Evolutionary conservation across 2,888 invertebrate species (phyloP), one percentile per base, ranked within the genome.

Genomic region (Drosophila diplacantha): DNA sequence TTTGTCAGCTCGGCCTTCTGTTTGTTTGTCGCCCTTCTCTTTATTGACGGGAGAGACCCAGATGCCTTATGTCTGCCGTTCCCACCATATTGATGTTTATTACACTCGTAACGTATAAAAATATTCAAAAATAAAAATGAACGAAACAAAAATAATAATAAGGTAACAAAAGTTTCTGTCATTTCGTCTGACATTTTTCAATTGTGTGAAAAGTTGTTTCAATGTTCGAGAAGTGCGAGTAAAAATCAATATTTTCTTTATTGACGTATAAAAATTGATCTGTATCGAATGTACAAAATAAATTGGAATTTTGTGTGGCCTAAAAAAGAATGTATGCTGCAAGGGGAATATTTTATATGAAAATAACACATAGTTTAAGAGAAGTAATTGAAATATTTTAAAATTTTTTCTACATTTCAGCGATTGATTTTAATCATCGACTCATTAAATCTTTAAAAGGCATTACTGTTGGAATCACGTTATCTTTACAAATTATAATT

Each of bases 81-180:
- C 6, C 41, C 62, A n/a, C 38, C 50, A 60, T 55, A 80, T 74
- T 62, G 62, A 71, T 63, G 64, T 59, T 77, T 69, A 72, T 60
- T 65, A 52, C 63, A 31, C 43, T 46, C 59, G 44, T 43, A 55
- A 55, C 20, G 43, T 50, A 43, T 53, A 34, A 31, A 65, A 50
- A 50, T 49, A 49, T 49, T 60, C 49, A 41, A 61, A 61, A 61
- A 59, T 29, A 31, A 38, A 47, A 61, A 43, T 12, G 41, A 61
- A 43, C 31, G 46, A 60, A 49, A 50, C 61, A 61, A 61, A 60
- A 61, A 61, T 61, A 50, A 60, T 41, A 60, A 65, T 44, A 65
- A 65, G 50, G 65, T 57, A 58, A 51, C 51, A 67, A 57, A 67
- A 67, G 59, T 67, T 67, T 57, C 24, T 29, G 58, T 47, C 67